Evolutionary conservation across 1,140 invertebrate species (phyloP).

Genomic region (Microvelia longipes): DNA sequence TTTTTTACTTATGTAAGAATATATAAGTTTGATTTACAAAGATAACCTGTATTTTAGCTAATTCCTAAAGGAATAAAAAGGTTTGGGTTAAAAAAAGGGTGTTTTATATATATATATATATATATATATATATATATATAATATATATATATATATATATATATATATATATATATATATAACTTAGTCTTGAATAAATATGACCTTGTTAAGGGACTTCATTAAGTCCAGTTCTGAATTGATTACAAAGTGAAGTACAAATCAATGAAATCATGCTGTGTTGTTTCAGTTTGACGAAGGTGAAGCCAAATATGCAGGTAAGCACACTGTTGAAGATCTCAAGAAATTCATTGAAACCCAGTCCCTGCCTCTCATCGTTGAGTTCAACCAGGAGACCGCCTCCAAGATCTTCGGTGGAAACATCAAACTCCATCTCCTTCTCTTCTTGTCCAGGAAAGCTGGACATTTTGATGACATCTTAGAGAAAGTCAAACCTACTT

Average conservation of each 20-base stretch:
- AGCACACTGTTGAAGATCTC: slow-evolving; percentile 34
- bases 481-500: slow-evolving; percentile 58
- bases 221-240: too few relatives aligned
- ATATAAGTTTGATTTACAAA: neutral
- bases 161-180: too few relatives aligned
- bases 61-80: neutral
- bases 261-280: too few relatives aligned
- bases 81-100: too few relatives aligned
- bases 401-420: slow-evolving; percentile 96
- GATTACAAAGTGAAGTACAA: too few relatives aligned
- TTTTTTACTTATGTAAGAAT: slow-evolving; percentile 22
- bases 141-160: too few relatives aligned
- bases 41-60: neutral
- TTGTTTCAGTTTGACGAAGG: slow-evolving; percentile 80
- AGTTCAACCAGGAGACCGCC: slow-evolving; percentile 95
- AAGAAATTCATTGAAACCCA: slow-evolving; percentile 74
- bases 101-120: too few relatives aligned
- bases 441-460: slow-evolving; percentile 84
- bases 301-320: slow-evolving; percentile 57
- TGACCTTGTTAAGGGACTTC: too few relatives aligned
- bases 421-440: slow-evolving; percentile 86
- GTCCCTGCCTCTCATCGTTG: slow-evolving; percentile 81
- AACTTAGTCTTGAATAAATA: too few relatives aligned
- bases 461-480: slow-evolving; percentile 66
- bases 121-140: too few relatives aligned